A percentile compares a stretch with the other conserved stretches of the same genome.
Evolutionary conservation across 2,888 invertebrate species (phyloP).

Genomic region (Dinocampus coccinellae): DNA sequence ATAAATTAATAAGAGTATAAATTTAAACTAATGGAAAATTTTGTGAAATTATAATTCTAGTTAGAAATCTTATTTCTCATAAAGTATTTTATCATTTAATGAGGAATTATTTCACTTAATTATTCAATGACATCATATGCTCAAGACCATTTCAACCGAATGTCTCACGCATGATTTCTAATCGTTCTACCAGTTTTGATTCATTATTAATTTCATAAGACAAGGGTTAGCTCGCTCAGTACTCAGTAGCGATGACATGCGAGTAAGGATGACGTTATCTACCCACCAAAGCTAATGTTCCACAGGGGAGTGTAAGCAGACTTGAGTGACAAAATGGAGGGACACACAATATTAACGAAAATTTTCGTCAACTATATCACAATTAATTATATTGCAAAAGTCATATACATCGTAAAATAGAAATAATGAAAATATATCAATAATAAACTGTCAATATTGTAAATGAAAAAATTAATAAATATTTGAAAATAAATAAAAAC

Average conservation of each 20-base stretch:
- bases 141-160: background rate
- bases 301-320: conserved; percentile 6
- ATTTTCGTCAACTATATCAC: background rate
- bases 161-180: background rate
- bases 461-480: no score
- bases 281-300: background rate
- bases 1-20: no score
- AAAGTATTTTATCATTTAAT: background rate
- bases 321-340: conserved; percentile 1
- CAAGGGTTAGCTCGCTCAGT: conserved; percentile 12
- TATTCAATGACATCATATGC: background rate
- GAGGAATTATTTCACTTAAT: background rate
- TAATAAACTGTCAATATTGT: no score
- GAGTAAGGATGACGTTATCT: conserved; percentile 24
- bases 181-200: background rate
- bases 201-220: conserved; percentile 8
- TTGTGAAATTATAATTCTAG: background rate
- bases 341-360: background rate
- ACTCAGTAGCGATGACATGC: conserved; percentile 4
- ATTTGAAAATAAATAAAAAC: no score
- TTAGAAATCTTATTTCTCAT: background rate
- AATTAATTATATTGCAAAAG: background rate
- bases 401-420: conserved; percentile 14
- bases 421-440: background rate
- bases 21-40: background rate